Evolutionary conservation across 2,113 vertebrate genomes (phyloP), one percentile per base, ranked within the genome.

Genomic region (Melanotaenia duboulayi): DNA sequence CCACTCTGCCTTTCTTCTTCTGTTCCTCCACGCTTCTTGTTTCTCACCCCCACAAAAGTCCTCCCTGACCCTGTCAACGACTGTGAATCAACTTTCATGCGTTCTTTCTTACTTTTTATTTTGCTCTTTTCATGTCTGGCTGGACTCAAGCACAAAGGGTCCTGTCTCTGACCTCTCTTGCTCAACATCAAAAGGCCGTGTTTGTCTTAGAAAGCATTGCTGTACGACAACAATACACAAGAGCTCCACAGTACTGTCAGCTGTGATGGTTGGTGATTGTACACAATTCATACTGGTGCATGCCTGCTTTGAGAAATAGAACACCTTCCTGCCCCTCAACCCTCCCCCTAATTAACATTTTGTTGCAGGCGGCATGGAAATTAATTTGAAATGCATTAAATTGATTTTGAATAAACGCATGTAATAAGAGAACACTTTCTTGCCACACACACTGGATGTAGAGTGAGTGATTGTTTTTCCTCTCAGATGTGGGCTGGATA

Each of bases 211-310:
- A 35, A 65, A 51, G 65, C 11, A 16, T 19, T 65, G n/a, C 14
- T 50, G 64, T 23, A 12, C 12, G 44, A 23, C 37, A 49, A 75
- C 50, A 80, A 17, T 24, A 48, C 67, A 51, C 78, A 84, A 4
- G 4, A 64, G 81, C 71, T 72, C 76, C 48, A 4, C 49, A 35
- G 64, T 59, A 65, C 69, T 39, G 28, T 35, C 70, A 88, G n/a
- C n/a, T n/a, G n/a, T n/a, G n/a, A n/a, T n/a, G 12, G 25, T 16
- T n/a, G 14, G 23, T 48, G 25, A 0, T n/a, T 52, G 19, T 52
- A 25, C 17, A 4, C 2, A 4, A 56, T 1, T 40, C 13, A 1
- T 48, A 22, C 17, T 24, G 42, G 24, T 16, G 22, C 9, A 5
- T 46, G 39, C 0, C 65, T 57, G 16, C 59, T 49, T 35, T 58